Evolutionary conservation across 2,888 invertebrate species (phyloP).

Genomic region (Steinernema hermaphroditum): DNA sequence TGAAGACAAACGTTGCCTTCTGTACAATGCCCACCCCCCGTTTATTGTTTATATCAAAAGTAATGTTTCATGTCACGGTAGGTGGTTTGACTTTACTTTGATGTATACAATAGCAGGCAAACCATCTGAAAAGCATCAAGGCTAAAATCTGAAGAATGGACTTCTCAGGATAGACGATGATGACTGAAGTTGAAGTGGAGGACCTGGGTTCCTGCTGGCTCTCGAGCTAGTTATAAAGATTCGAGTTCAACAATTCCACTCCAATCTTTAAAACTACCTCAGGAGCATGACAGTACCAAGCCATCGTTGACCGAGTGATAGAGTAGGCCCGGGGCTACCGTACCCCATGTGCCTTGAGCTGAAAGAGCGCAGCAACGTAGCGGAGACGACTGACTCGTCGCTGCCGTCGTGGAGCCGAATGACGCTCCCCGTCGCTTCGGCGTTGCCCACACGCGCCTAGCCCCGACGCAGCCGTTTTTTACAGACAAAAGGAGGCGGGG

Average conservation of each 20-base stretch:
- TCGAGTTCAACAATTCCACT: conserved; percentile 5
- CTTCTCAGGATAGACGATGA: too few relatives aligned
- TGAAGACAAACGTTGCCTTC: too few relatives aligned
- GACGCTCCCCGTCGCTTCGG: background rate
- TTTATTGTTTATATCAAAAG: too few relatives aligned
- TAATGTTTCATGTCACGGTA: too few relatives aligned
- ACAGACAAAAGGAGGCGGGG: conserved; percentile 13
- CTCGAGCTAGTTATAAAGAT: conserved; percentile 25
- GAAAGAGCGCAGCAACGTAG: background rate
- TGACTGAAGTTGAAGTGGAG: too few relatives aligned
- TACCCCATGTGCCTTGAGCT: background rate
- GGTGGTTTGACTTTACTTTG: too few relatives aligned
- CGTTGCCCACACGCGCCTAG: background rate
- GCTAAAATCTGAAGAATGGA: too few relatives aligned
- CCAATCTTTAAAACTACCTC: conserved; percentile 26
- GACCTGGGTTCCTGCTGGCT: background rate
- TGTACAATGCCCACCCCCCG: too few relatives aligned
- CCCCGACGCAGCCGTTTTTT: conserved; percentile 19
- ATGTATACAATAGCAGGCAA: too few relatives aligned
- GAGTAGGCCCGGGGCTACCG: background rate
- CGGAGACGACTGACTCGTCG: background rate
- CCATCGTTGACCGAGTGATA: background rate
- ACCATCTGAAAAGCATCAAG: too few relatives aligned
- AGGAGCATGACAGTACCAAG: conserved; percentile 8
- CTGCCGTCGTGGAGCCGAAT: background rate